Base-by-base conservation (phyloP, 2,888 invertebrate species). In the Heteromurus nitidus region DNA sequence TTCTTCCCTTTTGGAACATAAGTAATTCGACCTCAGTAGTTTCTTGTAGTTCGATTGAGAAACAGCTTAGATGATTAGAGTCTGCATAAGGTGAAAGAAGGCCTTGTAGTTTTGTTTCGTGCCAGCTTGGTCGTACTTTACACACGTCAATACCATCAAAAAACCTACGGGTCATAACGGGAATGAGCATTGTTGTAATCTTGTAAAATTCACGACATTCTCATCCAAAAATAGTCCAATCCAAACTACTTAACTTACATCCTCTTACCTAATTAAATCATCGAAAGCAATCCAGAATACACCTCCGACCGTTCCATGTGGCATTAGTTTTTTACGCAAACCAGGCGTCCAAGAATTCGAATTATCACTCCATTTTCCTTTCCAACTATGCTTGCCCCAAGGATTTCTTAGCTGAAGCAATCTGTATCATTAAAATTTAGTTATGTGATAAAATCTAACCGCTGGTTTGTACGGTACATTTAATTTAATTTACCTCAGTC, bases 91-190 rank as follows among this genome's bases (percentile, higher is more conserved):
- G 13, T 36, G 7, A 36, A 36, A 5, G 36, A 5, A 13, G 36
- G 36, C 97, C 97, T 79, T 93, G 93, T 70, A 97, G 90, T 28
- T 97, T 92, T 50, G 95, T 94, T 91, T 98, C 98, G 89, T 95
- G 95, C 97, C 98, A 98, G 28, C 95, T 96, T 82, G 93, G 93
- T 67, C 95, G 92, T 74, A 97, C 96, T 90, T 98, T 98, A 90
- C 98, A 99, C 81, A 99, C 96, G 90, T 99, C 98, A 88, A 99
- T 97, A 89, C 97, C 96, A 90, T 98, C 98, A 90, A 99, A 99
- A 90, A 96, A 95, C 88, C 93, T 93, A 36, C 7, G 36, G 13
- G 5, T 9, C 36, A 36, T 36, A 36, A 9, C 5, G 5, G 13
- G 7, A 36, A 13, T 36, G 36, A 36, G 13, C 5, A 36, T 9